Evolutionary conservation across 2,888 invertebrate genomes (phyloP), one percentile per base, ranked within the genome.

Genomic region (Amblyjoppa fuscipennis): DNA sequence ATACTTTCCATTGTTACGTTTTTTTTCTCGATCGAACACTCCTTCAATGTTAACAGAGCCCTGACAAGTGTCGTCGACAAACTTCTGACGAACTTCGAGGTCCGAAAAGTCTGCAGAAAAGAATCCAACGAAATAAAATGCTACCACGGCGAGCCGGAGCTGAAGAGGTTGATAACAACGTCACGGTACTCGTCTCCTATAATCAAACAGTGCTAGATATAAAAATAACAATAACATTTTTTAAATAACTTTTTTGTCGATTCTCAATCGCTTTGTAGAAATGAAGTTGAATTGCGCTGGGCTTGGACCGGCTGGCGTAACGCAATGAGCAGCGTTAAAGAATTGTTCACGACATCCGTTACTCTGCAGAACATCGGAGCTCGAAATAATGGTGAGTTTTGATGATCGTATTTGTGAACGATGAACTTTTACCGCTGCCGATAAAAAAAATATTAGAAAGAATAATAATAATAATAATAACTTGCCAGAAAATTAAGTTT

Each of bases 261-360:
- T 59, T 4, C 16, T 51, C 2, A 11, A 79, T 28, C 13, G 11
- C 34, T 59, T 28, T 81, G n/a, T 78, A 94, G 91, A 70, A 94
- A 95, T 38, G 94, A 95, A 87, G 91, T 94, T 3, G 94, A 96
- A 69, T 93, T 97, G 76, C 93, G 94, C 85, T 96, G 96, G 95
- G 94, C 96, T 0, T 97, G 97, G 97, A 91, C 94, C 20, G 94
- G 94, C 5, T 97, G 97, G 97, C 95, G 97, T 86, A 94, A 96
- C 86, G 95, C 94, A 16, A 95, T 96, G 7, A 96, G 96, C 0
- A 94, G 94, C 3, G 95, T 97, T 92, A 95, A 94, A 82, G 90
- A 94, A 20, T 93, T 95, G 2, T 97, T 96, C 92, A 92, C 93
- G 3, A 91, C 93, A 73, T 94, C 96, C 81, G 95, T 96, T 2